These are phyloP conservation scores for Myzus persicae DNA, from an alignment of 1,140 invertebrate species.

Conservation along the genomic window DNA sequence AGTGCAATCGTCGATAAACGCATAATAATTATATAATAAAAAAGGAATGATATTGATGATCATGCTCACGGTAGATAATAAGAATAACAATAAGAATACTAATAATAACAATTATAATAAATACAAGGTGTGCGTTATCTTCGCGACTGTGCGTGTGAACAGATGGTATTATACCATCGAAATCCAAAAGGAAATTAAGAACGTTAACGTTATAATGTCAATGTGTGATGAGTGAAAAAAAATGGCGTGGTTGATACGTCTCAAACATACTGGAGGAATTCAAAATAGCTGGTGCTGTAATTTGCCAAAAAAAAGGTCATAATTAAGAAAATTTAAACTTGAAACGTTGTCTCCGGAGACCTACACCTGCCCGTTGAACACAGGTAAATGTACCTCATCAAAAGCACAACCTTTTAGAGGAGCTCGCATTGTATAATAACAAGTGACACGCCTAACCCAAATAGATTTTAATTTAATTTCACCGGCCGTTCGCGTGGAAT, in stretches of 20 bases:
- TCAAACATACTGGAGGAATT: not conserved
- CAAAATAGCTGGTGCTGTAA: not conserved
- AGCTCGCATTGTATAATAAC: not conserved
- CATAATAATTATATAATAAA: no score
- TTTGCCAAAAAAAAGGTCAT: not conserved
- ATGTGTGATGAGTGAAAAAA: not conserved
- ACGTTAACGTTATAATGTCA: not conserved
- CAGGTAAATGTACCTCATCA: not conserved
- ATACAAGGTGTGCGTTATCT: no score
- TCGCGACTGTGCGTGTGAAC: no score
- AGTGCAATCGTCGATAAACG: no score
- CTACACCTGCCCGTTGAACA: not conserved
- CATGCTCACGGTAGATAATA: no score
- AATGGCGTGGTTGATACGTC: not conserved
- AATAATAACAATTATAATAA: no score
- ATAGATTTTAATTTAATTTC: slow-evolving; percentile 23
- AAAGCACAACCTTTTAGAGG: not conserved
- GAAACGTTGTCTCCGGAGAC: not conserved
- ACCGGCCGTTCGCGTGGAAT: not conserved
- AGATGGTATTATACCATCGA: not conserved
- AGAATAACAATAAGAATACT: no score
- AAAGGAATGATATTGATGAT: no score
- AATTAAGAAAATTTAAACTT: not conserved
- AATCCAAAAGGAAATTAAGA: not conserved
- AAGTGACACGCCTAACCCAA: not conserved